Conservation (phyloP, 2,113 vertebrate genomes). For the Orycteropus afer region DNA sequence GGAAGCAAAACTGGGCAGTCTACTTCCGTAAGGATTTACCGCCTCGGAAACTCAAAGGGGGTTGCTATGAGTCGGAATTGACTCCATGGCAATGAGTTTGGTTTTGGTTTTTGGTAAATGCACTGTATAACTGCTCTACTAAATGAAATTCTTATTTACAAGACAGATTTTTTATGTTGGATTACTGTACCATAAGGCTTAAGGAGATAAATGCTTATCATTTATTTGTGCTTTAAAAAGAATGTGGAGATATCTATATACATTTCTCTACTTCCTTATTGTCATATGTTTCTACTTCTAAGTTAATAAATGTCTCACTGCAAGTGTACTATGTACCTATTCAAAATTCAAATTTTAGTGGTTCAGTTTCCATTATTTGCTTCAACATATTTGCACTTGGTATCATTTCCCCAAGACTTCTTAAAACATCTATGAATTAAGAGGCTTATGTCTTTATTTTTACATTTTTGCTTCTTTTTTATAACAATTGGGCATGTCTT, state of each 20-base stretch:
- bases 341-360: neutral
- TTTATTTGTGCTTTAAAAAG: neutral
- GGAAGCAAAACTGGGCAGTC: too few species aligned
- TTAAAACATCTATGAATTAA: neutral
- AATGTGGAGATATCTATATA: neutral
- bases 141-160: neutral
- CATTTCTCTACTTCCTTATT: neutral
- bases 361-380: neutral
- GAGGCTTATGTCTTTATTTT: neutral
- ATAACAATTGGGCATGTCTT: neutral
- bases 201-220: neutral
- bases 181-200: neutral
- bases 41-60: too few species aligned
- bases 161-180: neutral
- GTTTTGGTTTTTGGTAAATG: too few species aligned
- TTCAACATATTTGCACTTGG: fast-evolving
- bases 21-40: too few species aligned
- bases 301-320: neutral
- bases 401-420: neutral
- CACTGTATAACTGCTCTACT: neutral
- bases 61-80: too few species aligned
- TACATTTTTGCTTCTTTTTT: neutral
- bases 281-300: neutral
- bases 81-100: too few species aligned
- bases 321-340: neutral